A percentile compares a stretch with the other conserved stretches of the same genome.
Evolutionary conservation across 1,140 invertebrate genomes (phyloP).

Genomic region (Drosophila lacertosa): DNA sequence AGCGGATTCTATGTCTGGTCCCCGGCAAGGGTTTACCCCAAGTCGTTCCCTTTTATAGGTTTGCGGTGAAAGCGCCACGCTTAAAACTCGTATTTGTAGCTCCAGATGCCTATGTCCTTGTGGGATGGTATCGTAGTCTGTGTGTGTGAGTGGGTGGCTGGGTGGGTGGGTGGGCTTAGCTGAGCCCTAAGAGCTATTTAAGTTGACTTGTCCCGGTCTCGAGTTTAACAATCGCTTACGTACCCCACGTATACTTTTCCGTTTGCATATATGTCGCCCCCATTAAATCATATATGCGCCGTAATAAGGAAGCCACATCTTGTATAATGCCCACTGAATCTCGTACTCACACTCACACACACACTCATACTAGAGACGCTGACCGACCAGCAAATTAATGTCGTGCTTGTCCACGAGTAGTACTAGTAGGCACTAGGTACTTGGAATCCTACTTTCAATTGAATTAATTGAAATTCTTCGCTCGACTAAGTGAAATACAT

Average conservation of each 20-base stretch:
- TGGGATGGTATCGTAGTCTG: background rate
- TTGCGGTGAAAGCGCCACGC: constrained; percentile 64
- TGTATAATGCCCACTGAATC: constrained; percentile 46
- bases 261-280: constrained; percentile 26
- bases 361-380: constrained; percentile 51
- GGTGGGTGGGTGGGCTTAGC: constrained; percentile 13
- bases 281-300: constrained; percentile 69
- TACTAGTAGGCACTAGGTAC: background rate
- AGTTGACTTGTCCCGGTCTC: constrained; percentile 56
- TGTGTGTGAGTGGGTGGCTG: constrained; percentile 8
- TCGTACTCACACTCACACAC: constrained; percentile 54
- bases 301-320: constrained; percentile 74
- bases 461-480: constrained; percentile 81
- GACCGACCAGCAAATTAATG: constrained; percentile 48
- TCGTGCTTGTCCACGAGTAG: constrained; percentile 1
- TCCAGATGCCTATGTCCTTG: constrained; percentile 21
- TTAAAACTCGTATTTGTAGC: constrained; percentile 47
- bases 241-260: constrained; percentile 20
- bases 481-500: constrained; percentile 63
- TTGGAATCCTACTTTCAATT: constrained; percentile 60
- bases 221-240: constrained; percentile 65
- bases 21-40: constrained; percentile 56
- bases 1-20: constrained; percentile 38
- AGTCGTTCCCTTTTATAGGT: constrained; percentile 58
- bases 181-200: constrained; percentile 72